Evolutionary conservation across 2,113 vertebrate genomes (phyloP).

Genomic region (Semnornis frantzii): DNA sequence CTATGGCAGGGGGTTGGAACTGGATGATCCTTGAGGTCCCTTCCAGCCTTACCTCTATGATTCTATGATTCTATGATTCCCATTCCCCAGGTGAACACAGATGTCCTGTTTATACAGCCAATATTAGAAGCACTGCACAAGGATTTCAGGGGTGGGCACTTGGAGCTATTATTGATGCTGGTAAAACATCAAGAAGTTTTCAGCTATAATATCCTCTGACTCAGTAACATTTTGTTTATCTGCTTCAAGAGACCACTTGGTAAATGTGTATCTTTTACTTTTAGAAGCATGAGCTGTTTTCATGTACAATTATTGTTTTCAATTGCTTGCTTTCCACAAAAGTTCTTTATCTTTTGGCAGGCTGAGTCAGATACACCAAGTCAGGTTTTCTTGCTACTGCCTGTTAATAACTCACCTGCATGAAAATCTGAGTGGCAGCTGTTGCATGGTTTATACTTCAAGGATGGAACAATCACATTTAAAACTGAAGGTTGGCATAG

Average conservation of each 20-base stretch:
- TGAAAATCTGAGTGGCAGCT: neutral
- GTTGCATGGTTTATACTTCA: neutral
- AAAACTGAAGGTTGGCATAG: neutral
- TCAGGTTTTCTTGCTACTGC: neutral
- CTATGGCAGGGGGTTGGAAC: no score
- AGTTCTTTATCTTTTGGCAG: neutral
- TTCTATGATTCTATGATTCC: neutral
- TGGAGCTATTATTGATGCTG: neutral
- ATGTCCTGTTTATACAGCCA: neutral
- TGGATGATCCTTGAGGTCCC: no score
- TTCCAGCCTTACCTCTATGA: no score
- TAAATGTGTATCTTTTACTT: slow-evolving; percentile 42
- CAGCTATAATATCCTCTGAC: neutral
- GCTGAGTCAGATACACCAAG: neutral
- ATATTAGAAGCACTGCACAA: neutral
- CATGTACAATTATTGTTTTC: neutral
- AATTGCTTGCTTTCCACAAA: neutral
- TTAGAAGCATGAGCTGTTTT: slow-evolving; percentile 18
- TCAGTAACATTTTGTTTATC: neutral
- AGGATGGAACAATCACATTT: neutral
- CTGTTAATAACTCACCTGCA: neutral
- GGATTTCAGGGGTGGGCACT: neutral
- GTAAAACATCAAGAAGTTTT: neutral
- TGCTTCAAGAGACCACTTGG: slow-evolving; percentile 25
- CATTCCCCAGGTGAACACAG: neutral